Evolutionary conservation across 2,113 vertebrate species (phyloP), one percentile per base, ranked within the genome.

Genomic region (Seriola aureovittata): DNA sequence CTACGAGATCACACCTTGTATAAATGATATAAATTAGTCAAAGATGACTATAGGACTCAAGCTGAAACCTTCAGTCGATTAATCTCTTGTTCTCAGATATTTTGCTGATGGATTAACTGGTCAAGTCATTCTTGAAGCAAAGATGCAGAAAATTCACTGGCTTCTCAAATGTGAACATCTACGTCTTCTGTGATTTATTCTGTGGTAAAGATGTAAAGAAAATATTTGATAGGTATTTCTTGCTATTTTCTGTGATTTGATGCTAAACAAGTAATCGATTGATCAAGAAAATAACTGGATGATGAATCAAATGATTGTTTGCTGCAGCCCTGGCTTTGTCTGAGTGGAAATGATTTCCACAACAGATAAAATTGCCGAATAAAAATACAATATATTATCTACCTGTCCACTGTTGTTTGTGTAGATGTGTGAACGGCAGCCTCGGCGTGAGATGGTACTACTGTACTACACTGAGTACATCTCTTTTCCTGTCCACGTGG

Each of bases 401-500:
- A n/a, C 19, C 19, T 54, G 55, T 48, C 34, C 40, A 36, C 71
- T 3, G 16, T 19, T 40, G 59, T 29, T 29, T 29, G 29, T 29
- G 29, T 79, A 2, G 29, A 44, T 57, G 76, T 72, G 72, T 69
- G 36, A 57, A 38, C 42, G 10, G n/a, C 21, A 71, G 72, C 63
- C 63, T 72, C 17, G 57, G 23, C 78, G 71, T 48, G 80, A 60
- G 54, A 78, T 34, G 42, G 69, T 72, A 78, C 79, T 25, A 82
- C 71, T 68, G 68, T 68, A 36, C 76, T 34, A 13, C 34, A 63
- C 52, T 48, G 16, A 59, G 50, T 38, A 12, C 23, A 23, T 74
- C 62, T 77, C 34, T 57, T 60, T 80, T 59, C 69, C 52, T 40
- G 23, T 79, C 57, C 70, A n/a, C 0, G 36, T 77, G 79, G 80